A percentile compares a stretch with the other conserved stretches of the same genome.
Conservation (phyloP, 2,797 vertebrate genomes). For the Eulemur albifrons region DNA sequence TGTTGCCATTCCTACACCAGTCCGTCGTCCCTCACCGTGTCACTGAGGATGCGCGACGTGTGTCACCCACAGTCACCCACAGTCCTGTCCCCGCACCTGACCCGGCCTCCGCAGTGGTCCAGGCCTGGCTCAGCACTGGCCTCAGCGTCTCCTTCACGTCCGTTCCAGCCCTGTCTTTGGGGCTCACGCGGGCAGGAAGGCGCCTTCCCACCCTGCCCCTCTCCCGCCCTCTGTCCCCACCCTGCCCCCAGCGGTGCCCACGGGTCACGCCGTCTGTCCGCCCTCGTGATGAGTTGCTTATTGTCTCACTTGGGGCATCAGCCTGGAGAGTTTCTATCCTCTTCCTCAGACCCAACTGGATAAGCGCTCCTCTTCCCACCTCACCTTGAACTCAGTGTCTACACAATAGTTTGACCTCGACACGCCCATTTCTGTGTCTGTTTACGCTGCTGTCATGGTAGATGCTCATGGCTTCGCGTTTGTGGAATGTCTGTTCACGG, state of each 20-base stretch:
- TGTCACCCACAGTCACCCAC: rapidly evolving
- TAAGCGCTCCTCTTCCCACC: not conserved
- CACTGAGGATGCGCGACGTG: not conserved
- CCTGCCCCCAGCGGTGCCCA: rapidly evolving
- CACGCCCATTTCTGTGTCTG: too few species aligned
- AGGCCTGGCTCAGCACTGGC: not conserved
- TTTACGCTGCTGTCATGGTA: too few species aligned
- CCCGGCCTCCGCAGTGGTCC: not conserved
- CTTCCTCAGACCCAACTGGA: not conserved
- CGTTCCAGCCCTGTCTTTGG: too few species aligned
- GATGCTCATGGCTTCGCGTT: not conserved
- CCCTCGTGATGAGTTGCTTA: not conserved
- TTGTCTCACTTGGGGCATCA: not conserved
- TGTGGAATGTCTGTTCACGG: not conserved
- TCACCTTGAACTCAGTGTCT: rapidly evolving
- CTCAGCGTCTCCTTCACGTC: not conserved
- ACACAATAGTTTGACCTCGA: too few species aligned
- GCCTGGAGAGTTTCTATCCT: not conserved
- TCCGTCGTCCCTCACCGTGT: not conserved
- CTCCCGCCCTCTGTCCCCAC: too few species aligned
- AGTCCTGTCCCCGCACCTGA: rapidly evolving
- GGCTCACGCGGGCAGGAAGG: not conserved
- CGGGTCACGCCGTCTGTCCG: rapidly evolving
- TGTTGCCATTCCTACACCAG: not conserved
- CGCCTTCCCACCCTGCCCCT: rapidly evolving